Evolutionary conservation across 2,888 invertebrate genomes (phyloP), one percentile per base, ranked within the genome.

Genomic region (Tenthredo notha): DNA sequence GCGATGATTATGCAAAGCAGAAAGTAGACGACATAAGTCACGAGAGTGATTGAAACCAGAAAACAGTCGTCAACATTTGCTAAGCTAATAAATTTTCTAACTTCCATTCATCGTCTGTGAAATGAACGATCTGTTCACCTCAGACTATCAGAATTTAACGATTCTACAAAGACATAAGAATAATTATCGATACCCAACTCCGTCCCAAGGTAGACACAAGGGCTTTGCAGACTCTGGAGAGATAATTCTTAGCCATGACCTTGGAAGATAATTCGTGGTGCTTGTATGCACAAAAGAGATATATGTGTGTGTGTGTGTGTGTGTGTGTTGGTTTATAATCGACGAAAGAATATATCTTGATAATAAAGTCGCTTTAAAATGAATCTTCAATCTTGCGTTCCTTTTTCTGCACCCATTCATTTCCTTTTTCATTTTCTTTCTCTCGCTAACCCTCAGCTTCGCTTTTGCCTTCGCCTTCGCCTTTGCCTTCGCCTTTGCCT

Each of bases 401-500:
- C 33, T 67, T 67, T 67, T 67, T 33, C 67, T 33, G 33, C 33
- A 37, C 37, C n/a, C 25, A 25, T 74, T 47, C 12, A 25, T 43
- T 43, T 10, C 74, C 40, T 21, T 21, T n/a, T 12, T 43, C 43
- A 21, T 43, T 21, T 43, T 54, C n/a, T 1, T 37, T 40, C n/a
- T 29, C 25, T 54, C 33, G 10, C 15, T 25, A 50, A 25, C 15
- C 43, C 21, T 47, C 50, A 10, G 12, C 21, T 15, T 21, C 25
- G n/a, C n/a, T 21, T n/a, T n/a, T 58, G 9, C 21, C n/a, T 9
- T 58, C 58, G 58, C 58, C 7, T 40, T 40, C 40, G 58, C 58
- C 86, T 83, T 84, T 87, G 50, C 78, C 33, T 33, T 21, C 21
- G n/a, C 37, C 37, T 33, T 70, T 3, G 33, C 33, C 70, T 18